phyloP scores from a whole-genome alignment of 1,140 invertebrate genomes.

The Charaxes varanes region DNA sequence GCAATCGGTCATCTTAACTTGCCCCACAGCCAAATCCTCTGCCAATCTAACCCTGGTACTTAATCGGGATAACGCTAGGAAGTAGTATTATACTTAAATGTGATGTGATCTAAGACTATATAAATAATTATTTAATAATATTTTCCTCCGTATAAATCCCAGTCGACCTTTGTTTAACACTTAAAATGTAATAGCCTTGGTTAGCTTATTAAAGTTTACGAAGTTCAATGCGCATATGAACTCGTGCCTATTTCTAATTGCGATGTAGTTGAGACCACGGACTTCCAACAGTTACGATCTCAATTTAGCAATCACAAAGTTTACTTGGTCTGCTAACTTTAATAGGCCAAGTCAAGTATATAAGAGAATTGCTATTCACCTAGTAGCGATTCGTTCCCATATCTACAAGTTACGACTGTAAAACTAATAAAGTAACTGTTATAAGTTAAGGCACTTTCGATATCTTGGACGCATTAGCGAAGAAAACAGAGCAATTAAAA shows the following conservation, averaged over 20 bases:
- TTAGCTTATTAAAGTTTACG: constrained; percentile 22
- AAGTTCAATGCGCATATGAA: constrained; percentile 19
- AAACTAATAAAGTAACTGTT: constrained; percentile 8
- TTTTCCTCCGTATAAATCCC: too few species aligned
- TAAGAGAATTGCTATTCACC: constrained; percentile 22
- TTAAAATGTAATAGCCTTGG: too few species aligned
- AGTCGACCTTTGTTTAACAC: too few species aligned
- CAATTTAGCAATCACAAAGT: constrained; percentile 33
- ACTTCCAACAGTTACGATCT: constrained; percentile 27
- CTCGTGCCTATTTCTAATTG: constrained; percentile 28
- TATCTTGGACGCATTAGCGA: constrained; percentile 10
- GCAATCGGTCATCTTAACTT: too few species aligned
- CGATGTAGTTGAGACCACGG: constrained; percentile 25
- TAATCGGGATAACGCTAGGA: too few species aligned
- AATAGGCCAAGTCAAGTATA: constrained; percentile 27
- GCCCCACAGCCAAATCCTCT: too few species aligned
- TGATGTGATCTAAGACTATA: too few species aligned
- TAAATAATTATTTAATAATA: too few species aligned
- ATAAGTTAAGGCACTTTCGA: constrained; percentile 5
- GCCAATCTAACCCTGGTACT: too few species aligned
- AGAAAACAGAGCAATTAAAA: constrained; percentile 22
- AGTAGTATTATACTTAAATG: too few species aligned
- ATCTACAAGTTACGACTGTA: constrained; percentile 22
- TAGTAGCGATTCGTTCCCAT: constrained; percentile 30
- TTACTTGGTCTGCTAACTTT: constrained; percentile 24